These are phyloP conservation scores for Oostethus manadensis DNA, from an alignment of 2,113 vertebrate genomes.

Conservation along the genomic window DNA sequence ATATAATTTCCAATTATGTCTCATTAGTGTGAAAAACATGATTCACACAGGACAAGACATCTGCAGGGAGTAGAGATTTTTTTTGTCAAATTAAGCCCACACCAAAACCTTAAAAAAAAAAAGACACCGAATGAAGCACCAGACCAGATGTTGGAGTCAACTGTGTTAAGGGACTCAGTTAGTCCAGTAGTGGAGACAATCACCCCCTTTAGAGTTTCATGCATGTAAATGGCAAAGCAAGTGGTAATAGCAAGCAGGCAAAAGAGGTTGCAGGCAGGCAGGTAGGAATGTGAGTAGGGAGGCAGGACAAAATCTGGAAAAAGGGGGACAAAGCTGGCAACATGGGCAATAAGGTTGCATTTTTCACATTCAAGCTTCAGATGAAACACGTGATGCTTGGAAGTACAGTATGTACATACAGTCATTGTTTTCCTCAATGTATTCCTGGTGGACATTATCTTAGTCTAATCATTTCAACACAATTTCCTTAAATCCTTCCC, in stretches of 20 bases:
- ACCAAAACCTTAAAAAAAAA: conserved; percentile 40
- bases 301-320: conserved; percentile 67
- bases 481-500: background rate
- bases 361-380: conserved; percentile 49
- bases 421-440: conserved; percentile 1
- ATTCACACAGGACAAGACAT: conserved; percentile 21
- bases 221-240: conserved; percentile 76
- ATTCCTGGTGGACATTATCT: background rate
- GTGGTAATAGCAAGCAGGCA: conserved; percentile 80
- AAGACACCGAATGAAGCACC: conserved; percentile 36
- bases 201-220: conserved; percentile 66
- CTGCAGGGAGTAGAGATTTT: conserved; percentile 17
- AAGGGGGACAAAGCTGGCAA: conserved; percentile 69
- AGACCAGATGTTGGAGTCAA: conserved; percentile 48
- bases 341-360: conserved; percentile 74
- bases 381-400: conserved; percentile 34
- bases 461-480: background rate
- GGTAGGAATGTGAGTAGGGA: conserved; percentile 68
- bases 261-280: conserved; percentile 78
- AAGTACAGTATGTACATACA: conserved; percentile 4
- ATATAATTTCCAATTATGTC: conserved; percentile 40
- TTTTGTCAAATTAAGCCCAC: conserved; percentile 28
- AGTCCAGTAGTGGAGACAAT: conserved; percentile 47
- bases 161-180: conserved; percentile 35
- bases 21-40: conserved; percentile 37